phyloP scores from a whole-genome alignment of 2,113 vertebrate species.

The Calypte anna region DNA sequence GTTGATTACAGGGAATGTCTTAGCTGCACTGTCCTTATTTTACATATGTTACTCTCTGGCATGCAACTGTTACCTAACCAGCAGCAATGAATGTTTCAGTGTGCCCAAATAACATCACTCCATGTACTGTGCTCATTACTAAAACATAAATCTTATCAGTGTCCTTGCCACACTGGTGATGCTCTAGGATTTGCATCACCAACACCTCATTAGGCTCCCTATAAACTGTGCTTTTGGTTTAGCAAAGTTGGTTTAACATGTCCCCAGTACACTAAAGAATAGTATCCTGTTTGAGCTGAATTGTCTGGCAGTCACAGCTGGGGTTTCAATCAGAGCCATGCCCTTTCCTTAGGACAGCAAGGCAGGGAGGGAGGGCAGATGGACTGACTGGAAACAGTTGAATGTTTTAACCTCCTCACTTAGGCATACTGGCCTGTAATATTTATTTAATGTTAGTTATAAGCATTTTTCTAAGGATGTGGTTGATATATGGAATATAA shows the following conservation, averaged over 20 bases:
- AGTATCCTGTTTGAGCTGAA: not conserved
- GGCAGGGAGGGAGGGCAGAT: not conserved
- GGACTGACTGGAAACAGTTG: not conserved
- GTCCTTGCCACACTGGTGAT: not conserved
- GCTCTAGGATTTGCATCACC: not conserved
- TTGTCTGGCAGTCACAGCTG: not conserved
- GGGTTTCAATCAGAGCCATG: not conserved
- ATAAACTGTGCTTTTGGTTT: not conserved
- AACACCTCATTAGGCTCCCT: not conserved
- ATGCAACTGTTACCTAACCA: slow-evolving; percentile 28
- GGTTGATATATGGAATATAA: not conserved
- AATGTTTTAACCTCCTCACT: not conserved
- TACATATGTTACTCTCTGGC: not conserved
- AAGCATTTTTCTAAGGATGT: slow-evolving; percentile 3
- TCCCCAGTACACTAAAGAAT: not conserved
- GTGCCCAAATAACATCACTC: not conserved
- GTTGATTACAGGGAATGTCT: not conserved
- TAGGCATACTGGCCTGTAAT: rapidly evolving
- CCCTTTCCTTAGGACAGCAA: not conserved
- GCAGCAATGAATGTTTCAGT: slow-evolving; percentile 34
- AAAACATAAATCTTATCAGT: slow-evolving; percentile 2
- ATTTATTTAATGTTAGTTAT: not conserved
- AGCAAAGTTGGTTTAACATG: not conserved
- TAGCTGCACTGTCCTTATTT: not conserved
- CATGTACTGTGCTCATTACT: not conserved